A percentile compares a stretch with the other conserved stretches of the same genome.
These are phyloP conservation scores for Corythaeola cristata DNA, from an alignment of 2,113 vertebrate genomes.

Conservation along the genomic window DNA sequence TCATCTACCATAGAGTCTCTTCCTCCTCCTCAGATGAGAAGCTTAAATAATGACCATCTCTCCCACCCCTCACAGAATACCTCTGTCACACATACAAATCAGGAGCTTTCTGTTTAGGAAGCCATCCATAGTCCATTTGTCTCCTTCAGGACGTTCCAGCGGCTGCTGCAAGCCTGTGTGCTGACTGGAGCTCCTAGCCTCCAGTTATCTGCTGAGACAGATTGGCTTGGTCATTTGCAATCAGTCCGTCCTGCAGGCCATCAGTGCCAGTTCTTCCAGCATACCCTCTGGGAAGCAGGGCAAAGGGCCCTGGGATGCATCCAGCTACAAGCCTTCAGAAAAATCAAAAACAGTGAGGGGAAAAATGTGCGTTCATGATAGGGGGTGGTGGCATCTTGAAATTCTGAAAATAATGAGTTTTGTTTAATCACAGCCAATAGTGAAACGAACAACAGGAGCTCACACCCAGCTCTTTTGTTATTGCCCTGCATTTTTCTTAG, in stretches of 20 bases:
- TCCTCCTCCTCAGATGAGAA: not conserved
- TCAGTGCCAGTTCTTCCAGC: not conserved
- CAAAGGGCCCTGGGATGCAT: not conserved
- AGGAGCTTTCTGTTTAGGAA: not conserved
- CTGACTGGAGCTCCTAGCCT: not conserved
- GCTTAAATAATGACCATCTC: not conserved
- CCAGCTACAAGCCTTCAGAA: not conserved
- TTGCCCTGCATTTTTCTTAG: not conserved
- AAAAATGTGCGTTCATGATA: not conserved
- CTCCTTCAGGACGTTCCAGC: not conserved
- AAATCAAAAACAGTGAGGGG: not conserved
- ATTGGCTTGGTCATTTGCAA: not conserved
- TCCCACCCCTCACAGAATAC: fast-evolving
- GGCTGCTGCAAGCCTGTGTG: not conserved
- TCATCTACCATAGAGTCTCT: not conserved
- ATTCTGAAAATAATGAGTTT: not conserved
- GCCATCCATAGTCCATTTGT: not conserved
- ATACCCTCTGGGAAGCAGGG: not conserved
- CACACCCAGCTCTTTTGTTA: not conserved
- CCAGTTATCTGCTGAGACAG: constrained; percentile 1
- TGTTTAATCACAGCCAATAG: not conserved
- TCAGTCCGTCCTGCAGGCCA: not conserved
- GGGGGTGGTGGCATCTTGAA: not conserved
- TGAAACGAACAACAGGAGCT: not conserved
- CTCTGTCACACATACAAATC: fast-evolving